Conservation (phyloP, 2,113 vertebrate genomes). For the Seriola dumerili region DNA sequence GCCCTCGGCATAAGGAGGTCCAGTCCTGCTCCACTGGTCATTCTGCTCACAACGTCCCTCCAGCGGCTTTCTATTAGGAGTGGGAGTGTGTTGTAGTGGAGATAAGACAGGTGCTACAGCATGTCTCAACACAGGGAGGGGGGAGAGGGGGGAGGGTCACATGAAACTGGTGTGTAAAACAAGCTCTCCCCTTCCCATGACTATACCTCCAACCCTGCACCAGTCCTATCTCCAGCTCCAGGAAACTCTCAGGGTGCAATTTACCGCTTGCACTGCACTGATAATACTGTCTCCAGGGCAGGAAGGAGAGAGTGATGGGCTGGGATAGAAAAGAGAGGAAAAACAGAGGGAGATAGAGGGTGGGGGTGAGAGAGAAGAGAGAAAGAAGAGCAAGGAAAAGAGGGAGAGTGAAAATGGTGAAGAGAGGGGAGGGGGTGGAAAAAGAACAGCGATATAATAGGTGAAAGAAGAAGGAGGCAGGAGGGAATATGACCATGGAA, state of each 20-base stretch:
- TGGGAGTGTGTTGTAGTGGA: constrained; percentile 89
- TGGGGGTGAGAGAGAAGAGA: constrained; percentile 2
- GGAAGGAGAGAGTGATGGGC: constrained; percentile 64
- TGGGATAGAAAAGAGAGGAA: constrained; percentile 57
- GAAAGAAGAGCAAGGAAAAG: constrained; percentile 16
- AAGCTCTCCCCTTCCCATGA: constrained; percentile 73
- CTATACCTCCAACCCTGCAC: constrained; percentile 38
- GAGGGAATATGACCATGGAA: constrained; percentile 49
- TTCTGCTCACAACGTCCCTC: constrained; percentile 85
- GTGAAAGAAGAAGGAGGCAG: constrained; percentile 30
- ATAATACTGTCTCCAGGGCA: constrained; percentile 76
- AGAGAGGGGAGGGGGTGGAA: constrained; percentile 29
- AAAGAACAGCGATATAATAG: constrained; percentile 38
- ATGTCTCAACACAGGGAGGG: constrained; percentile 83
- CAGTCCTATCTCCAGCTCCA: constrained; percentile 84
- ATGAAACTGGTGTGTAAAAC: constrained; percentile 85
- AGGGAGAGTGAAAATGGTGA: constrained; percentile 40
- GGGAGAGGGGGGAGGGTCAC: constrained; percentile 78
- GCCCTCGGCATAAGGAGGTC: constrained; percentile 78
- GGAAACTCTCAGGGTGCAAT: constrained; percentile 82
- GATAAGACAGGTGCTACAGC: constrained; percentile 90
- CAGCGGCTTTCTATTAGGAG: constrained; percentile 92
- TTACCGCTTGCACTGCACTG: constrained; percentile 72
- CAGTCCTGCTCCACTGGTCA: constrained; percentile 83
- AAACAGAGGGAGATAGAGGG: constrained; percentile 40